phyloP scores from a whole-genome alignment of 2,797 vertebrate species.

The Syngnathus acus region DNA sequence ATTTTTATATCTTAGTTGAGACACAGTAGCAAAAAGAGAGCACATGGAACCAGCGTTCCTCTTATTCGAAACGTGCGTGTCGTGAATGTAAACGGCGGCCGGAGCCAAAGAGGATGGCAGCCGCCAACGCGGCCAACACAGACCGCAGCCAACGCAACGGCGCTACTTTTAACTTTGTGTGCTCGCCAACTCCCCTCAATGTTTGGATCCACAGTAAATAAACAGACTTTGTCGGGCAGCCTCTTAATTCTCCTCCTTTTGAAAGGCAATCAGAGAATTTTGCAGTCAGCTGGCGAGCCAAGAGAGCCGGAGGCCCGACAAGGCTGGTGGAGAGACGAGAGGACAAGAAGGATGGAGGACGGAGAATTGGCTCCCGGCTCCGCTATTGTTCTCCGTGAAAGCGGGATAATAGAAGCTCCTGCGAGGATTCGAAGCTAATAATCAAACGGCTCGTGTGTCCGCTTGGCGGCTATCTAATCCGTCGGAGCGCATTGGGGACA shows the following conservation, averaged over 20 bases:
- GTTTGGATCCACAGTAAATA: slow-evolving; percentile 63
- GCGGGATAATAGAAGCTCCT: slow-evolving; percentile 30
- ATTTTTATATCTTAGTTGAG: slow-evolving; percentile 57
- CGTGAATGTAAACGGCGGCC: too few relatives aligned
- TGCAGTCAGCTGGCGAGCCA: slow-evolving; percentile 54
- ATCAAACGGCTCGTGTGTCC: slow-evolving; percentile 48
- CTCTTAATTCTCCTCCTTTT: slow-evolving; percentile 41
- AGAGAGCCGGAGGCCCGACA: slow-evolving; percentile 20
- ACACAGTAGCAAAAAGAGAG: slow-evolving; percentile 42
- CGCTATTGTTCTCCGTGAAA: slow-evolving; percentile 48
- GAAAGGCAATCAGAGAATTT: slow-evolving; percentile 62
- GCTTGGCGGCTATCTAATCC: slow-evolving; percentile 25
- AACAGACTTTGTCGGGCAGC: slow-evolving; percentile 49
- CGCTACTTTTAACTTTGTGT: slow-evolving; percentile 35
- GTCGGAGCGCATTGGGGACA: not conserved
- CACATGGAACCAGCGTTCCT: slow-evolving; percentile 21
- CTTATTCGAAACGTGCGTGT: slow-evolving; percentile 39
- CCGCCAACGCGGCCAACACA: slow-evolving; percentile 37
- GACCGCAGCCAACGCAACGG: slow-evolving; percentile 37
- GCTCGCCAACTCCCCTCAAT: slow-evolving; percentile 43
- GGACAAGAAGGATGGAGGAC: slow-evolving; percentile 30
- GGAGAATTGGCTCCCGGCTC: slow-evolving; percentile 43
- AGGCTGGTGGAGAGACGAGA: slow-evolving; percentile 31
- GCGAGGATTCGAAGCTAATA: slow-evolving; percentile 44
- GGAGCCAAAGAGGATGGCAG: slow-evolving; percentile 5